These are phyloP conservation scores for Calliopum simillimum DNA, from an alignment of 2,888 invertebrate species.

Conservation along the genomic window DNA sequence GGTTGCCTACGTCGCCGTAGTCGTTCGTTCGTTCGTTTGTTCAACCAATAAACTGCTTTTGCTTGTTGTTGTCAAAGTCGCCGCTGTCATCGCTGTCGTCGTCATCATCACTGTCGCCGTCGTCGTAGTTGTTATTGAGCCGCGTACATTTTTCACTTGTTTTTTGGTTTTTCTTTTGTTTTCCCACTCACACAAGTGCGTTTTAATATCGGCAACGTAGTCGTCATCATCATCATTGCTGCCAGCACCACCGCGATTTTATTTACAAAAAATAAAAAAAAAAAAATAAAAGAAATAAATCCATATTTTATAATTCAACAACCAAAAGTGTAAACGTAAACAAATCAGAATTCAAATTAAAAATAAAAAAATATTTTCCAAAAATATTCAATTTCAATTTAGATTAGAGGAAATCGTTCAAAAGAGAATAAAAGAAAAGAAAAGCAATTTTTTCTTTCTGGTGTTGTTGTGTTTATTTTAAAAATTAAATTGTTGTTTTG, in stretches of 20 bases:
- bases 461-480: constrained; percentile 16
- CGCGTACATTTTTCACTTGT: not conserved
- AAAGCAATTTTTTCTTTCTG: constrained; percentile 26
- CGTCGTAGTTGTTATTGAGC: not conserved
- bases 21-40: too few relatives aligned
- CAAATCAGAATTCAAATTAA: constrained; percentile 1
- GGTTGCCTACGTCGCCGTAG: constrained; percentile 47
- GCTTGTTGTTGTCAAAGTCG: too few relatives aligned
- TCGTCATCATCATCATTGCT: not conserved
- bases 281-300: not conserved
- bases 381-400: constrained; percentile 4
- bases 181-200: not conserved
- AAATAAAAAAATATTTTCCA: constrained; percentile 14
- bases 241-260: not conserved
- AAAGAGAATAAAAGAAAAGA: constrained; percentile 11
- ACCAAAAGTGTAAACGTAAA: constrained; percentile 19
- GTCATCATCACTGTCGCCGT: not conserved
- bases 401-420: constrained; percentile 24
- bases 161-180: not conserved
- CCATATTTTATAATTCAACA: not conserved
- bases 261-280: not conserved
- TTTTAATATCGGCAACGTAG: not conserved
- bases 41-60: too few relatives aligned
- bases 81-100: not conserved
- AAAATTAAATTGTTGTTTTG: constrained; percentile 11